Base-by-base conservation (phyloP, 2,888 invertebrate species). In the Ashinkailepas kermadecensis region DNA sequence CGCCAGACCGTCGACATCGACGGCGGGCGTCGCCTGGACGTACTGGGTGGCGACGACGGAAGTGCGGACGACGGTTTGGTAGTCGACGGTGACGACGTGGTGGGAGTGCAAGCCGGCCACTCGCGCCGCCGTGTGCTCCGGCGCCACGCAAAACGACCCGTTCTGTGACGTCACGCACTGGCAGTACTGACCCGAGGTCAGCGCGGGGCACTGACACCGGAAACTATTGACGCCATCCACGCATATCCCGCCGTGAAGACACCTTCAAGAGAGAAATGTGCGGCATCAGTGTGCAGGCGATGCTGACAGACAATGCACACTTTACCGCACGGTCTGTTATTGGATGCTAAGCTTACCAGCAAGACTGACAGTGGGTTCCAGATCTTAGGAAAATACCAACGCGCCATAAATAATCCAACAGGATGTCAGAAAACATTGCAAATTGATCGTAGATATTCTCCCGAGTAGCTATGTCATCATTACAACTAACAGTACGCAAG, bases 171-270 rank as follows among this genome's bases (percentile, higher is more conserved):
- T 0, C 57, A 78, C 57, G 87, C 94, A 94, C 87, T 97, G 96
- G 86, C 97, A 98, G 88, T 97, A 97, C 0, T 94, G 93, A 0
- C 97, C 97, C 0, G 95, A 95, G 88, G 92, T 95, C 9, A 95
- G 95, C 1, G 92, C 91, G 79, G 92, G 91, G 88, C 97, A 97
- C 65, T 93, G 93, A 87, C 97, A 97, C 84, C 94, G 94, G 88
- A 95, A 97, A 81, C 94, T 94, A 88, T 97, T 96, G 87, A 95
- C 94, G 65, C 96, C 96, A 85, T 96, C 96, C 80, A 96, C 92
- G 86, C 97, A 97, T 12, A 93, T 93, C 18, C 96, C 96, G 0
- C 94, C 94, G 87, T 95, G 95, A 93, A 96, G 94, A 86, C 96
- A 96, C 84, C 95, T 95, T 83, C 4, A 54, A 78, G 3, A 39